Evolutionary conservation across 2,888 invertebrate species (phyloP), one percentile per base, ranked within the genome.

Genomic region (Ichneumon xanthorius): DNA sequence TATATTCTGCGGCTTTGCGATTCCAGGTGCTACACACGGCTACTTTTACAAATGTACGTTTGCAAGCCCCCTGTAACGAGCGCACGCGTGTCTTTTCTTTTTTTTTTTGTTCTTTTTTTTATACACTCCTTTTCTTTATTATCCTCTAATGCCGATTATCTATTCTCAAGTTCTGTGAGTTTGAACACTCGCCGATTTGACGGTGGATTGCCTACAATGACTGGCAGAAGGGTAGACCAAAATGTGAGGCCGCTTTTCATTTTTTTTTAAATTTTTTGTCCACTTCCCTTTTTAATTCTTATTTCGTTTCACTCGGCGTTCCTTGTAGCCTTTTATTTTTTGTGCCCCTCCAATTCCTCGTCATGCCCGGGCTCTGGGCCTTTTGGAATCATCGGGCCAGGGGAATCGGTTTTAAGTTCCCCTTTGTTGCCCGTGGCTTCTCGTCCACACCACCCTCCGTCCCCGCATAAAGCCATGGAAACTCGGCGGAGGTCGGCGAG

Each of bases 401-500:
- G 68, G 68, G 83, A 83, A 45, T 70, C 70, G 75, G 65, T 78
- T 81, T 77, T 55, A 50, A 68, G 72, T 40, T 67, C 67, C 65
- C 55, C 61, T 50, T 68, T 55, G 71, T 45, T 68, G 79, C 11
- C 45, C 30, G 26, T 50, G 65, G 48, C 40, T 72, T 40, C 63
- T 45, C 53, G 75, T 76, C 40, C 22, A 73, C 16, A 48, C 16
- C 45, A 48, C 45, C 45, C 16, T 37, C 7, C 37, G 30, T 33
- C 19, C 22, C 9, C n/a, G 40, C 19, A 26, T 22, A 45, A 48
- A 37, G 53, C 61, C 82, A 85, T 85, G 80, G 65, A 82, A 86
- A 86, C 80, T 80, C 80, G 82, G 82, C 68, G 45, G 73, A 77
- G 77, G 83, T 80, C 77, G 72, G 55, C 70, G 71, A 68, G 40